Base-by-base conservation (phyloP, 2,113 vertebrate genomes). In the Grus americana region DNA sequence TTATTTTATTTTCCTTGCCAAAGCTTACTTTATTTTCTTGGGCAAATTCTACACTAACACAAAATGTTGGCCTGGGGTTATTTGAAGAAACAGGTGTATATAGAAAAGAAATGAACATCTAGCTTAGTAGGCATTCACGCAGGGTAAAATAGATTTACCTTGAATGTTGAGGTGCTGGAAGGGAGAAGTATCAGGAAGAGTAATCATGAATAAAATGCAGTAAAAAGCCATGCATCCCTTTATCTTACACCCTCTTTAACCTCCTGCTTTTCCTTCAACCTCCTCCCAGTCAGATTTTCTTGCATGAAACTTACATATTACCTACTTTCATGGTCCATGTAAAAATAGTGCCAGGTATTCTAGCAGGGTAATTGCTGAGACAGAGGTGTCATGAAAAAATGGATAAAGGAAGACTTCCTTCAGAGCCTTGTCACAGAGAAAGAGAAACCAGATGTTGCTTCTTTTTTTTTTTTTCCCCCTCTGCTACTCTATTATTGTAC, bases 11-110 rank as follows among this genome's bases (percentile, higher is more conserved):
- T 84, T 9, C 34, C 27, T 59, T 67, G 20, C 12, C 68, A 86
- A 79, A 92, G 38, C n/a, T 50, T 79, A 13, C 26, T 95, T 67
- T 61, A 50, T 75, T 76, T 97, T 89, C 75, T 42, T 90, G 88
- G 58, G 38, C 61, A 96, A 83, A 88, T 81, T 94, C 82, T 68
- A 83, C 38, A 42, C 32, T 66, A 75, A 86, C 34, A 79, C 26
- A 78, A 92, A 88, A 76, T 24, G 16, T 55, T 88, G 54, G 38
- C 75, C 75, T 78, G 52, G 27, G 29, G 63, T 63, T 88, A 14
- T 74, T 67, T 78, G 52, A 62, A 94, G 38, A 80, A 95, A 88
- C 62, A 88, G 32, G 55, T 74, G 2, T 57, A 71, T 22, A 62
- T 18, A 76, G 67, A 74, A 86, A 78, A 80, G 38, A 96, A 93